Evolutionary conservation across 2,888 invertebrate species (phyloP).

Genomic region (Harmothoe impar): DNA sequence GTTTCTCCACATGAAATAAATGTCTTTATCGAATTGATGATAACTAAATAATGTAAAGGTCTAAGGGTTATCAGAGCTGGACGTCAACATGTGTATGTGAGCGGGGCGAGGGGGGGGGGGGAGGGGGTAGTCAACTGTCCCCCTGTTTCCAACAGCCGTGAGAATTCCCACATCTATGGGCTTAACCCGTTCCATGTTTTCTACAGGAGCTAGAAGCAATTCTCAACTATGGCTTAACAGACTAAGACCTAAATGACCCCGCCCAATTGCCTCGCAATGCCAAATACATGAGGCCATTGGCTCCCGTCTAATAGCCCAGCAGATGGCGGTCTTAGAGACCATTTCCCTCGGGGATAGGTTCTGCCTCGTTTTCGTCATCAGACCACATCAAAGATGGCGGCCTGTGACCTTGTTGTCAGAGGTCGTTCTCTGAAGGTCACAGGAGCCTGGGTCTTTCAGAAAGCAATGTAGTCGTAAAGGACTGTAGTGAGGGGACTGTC

Average conservation of each 20-base stretch:
- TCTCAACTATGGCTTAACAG: not conserved
- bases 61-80: no score
- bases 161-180: no score
- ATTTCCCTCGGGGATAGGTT: not conserved
- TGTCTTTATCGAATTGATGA: no score
- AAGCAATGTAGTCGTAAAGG: no score
- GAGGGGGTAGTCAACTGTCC: no score
- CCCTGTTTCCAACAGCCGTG: no score
- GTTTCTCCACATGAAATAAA: no score
- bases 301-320: not conserved
- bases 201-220: not conserved
- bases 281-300: not conserved
- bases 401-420: not conserved
- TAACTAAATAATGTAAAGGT: no score
- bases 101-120: no score
- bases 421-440: constrained; percentile 8
- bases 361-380: not conserved
- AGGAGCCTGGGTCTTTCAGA: not conserved
- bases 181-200: no score
- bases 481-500: not conserved
- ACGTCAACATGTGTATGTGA: no score
- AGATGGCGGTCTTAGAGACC: not conserved
- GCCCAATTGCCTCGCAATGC: not conserved
- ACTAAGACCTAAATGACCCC: not conserved
- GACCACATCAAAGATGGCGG: not conserved